These are phyloP conservation scores for Eucera pruinosa DNA, from an alignment of 2,888 invertebrate species.

Conservation along the genomic window DNA sequence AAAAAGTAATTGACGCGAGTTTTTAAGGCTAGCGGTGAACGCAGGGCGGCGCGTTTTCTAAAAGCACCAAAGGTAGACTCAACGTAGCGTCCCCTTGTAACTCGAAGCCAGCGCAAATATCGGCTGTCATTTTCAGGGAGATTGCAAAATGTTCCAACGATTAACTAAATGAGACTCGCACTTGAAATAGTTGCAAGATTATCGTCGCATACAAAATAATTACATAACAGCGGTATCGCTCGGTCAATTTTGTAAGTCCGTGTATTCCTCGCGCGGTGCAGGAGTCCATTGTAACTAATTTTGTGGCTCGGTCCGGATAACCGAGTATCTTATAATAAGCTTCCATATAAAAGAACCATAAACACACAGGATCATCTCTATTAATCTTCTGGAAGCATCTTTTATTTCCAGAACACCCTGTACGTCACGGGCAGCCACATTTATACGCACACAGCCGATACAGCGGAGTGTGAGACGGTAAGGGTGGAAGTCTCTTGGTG, in stretches of 20 bases:
- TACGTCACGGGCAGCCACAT: conserved; percentile 22
- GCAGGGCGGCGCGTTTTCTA: neutral
- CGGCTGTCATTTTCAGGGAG: conserved; percentile 1
- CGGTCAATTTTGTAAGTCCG: too few species aligned
- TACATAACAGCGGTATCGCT: too few species aligned
- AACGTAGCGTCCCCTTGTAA: conserved; percentile 16
- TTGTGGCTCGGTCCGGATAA: too few species aligned
- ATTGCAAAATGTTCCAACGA: neutral
- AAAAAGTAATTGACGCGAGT: conserved; percentile 27
- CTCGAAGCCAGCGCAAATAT: neutral
- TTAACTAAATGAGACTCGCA: too few species aligned
- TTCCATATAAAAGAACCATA: neutral
- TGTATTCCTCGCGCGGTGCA: too few species aligned
- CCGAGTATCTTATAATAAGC: too few species aligned
- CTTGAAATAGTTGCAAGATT: too few species aligned
- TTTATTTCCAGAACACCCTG: conserved; percentile 20
- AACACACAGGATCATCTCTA: neutral
- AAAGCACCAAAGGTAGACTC: conserved; percentile 13
- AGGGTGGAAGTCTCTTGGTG: conserved; percentile 70
- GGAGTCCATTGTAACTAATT: too few species aligned
- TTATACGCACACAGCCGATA: conserved; percentile 12
- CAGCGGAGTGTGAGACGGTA: conserved; percentile 53
- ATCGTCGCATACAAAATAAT: too few species aligned
- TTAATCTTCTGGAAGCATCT: neutral
- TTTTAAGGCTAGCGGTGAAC: neutral